Evolutionary conservation across 2,888 invertebrate genomes (phyloP).

Genomic region (Caenorhabditis drosophilae): DNA sequence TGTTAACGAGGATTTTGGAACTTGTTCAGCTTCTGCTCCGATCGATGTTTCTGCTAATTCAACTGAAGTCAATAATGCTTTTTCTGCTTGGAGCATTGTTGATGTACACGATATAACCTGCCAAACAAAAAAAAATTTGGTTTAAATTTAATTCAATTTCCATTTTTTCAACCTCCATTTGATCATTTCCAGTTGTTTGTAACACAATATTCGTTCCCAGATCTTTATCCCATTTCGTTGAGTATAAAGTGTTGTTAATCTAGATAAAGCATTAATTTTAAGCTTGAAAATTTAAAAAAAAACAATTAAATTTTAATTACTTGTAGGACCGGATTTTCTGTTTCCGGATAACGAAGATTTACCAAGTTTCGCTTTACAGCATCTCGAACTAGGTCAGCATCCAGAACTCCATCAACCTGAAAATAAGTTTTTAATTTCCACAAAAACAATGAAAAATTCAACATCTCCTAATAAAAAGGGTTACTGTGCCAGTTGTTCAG

Average conservation of each 20-base stretch:
- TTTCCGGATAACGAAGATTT: slow-evolving; percentile 38
- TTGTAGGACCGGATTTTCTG: slow-evolving; percentile 52
- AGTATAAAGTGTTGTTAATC: slow-evolving; percentile 56
- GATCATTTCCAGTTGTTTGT: slow-evolving; percentile 32
- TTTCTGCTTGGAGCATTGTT: slow-evolving; percentile 47
- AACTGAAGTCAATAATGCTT: slow-evolving; percentile 42
- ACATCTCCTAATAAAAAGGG: too few relatives aligned
- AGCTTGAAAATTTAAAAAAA: neutral
- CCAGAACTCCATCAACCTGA: slow-evolving; percentile 63
- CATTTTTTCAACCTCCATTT: slow-evolving; percentile 15
- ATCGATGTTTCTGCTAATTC: slow-evolving; percentile 5
- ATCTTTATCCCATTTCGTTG: slow-evolving; percentile 53
- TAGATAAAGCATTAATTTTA: slow-evolving; percentile 13
- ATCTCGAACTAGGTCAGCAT: slow-evolving; percentile 50
- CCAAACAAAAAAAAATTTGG: slow-evolving; percentile 5
- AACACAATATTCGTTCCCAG: slow-evolving; percentile 58
- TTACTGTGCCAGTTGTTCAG: too few relatives aligned
- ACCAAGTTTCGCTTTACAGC: slow-evolving; percentile 39
- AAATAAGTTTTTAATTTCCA: too few relatives aligned
- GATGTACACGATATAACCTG: slow-evolving; percentile 45
- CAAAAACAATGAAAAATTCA: too few relatives aligned
- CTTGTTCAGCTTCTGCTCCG: slow-evolving; percentile 16
- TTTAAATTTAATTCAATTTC: neutral
- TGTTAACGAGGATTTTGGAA: slow-evolving; percentile 18
- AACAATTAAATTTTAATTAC: slow-evolving; percentile 13